These are phyloP conservation scores for Sebastes alutus DNA, from an alignment of 2,797 vertebrate species.

Conservation along the genomic window DNA sequence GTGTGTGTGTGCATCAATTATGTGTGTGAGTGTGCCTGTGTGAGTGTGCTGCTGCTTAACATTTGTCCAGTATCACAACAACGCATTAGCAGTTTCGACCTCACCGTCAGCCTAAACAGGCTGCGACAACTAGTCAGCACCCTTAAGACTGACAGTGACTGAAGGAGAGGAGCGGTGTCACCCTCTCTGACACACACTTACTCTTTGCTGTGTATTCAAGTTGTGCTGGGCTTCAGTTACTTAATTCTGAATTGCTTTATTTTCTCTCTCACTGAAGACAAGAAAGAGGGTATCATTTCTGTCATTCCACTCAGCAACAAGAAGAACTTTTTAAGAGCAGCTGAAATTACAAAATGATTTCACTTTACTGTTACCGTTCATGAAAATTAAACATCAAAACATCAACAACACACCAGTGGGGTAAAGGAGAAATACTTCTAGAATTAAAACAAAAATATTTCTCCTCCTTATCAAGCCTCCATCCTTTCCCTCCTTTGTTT, in stretches of 20 bases:
- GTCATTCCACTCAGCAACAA: background rate
- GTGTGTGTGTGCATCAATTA: slow-evolving; percentile 39
- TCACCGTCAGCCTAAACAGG: slow-evolving; percentile 61
- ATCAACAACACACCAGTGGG: no score
- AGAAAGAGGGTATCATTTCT: background rate
- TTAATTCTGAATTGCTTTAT: background rate
- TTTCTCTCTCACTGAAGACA: background rate
- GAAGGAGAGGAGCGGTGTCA: slow-evolving; percentile 34
- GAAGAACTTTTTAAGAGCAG: background rate
- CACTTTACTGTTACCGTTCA: background rate
- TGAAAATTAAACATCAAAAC: background rate
- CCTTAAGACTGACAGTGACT: slow-evolving; percentile 29
- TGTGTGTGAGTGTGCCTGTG: slow-evolving; percentile 34
- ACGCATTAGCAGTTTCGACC: slow-evolving; percentile 66
- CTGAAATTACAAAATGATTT: background rate
- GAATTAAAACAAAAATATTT: slow-evolving; percentile 22
- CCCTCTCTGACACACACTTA: background rate
- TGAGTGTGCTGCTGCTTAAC: slow-evolving; percentile 46
- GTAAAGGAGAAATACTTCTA: background rate
- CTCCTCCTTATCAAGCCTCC: slow-evolving; percentile 18
- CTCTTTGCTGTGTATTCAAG: background rate
- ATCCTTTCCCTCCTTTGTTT: slow-evolving; percentile 45
- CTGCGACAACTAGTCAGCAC: slow-evolving; percentile 63
- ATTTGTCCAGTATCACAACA: slow-evolving; percentile 76
- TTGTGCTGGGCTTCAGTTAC: background rate